A percentile compares a stretch with the other conserved stretches of the same genome.
Evolutionary conservation across 2,113 vertebrate species (phyloP).

Genomic region (Tenrec ecaudatus): DNA sequence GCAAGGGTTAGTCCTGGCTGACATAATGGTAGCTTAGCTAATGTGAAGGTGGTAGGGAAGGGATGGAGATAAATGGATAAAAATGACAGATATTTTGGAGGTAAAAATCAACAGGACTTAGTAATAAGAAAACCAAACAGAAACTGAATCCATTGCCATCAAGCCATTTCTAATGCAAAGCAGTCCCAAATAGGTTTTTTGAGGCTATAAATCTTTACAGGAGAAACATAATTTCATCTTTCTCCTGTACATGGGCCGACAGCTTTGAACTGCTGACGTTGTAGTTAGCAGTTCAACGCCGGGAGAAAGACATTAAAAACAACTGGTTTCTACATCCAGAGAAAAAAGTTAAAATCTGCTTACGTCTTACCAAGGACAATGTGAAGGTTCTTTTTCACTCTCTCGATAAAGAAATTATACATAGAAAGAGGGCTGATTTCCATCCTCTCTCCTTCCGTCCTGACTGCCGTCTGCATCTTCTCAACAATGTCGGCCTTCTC

Average conservation of each 20-base stretch:
- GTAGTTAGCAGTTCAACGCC: no score
- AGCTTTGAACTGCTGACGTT: no score
- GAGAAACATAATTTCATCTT: no score
- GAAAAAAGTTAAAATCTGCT: not conserved
- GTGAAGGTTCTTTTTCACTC: conserved; percentile 94
- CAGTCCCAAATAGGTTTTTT: no score
- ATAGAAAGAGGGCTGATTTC: conserved; percentile 92
- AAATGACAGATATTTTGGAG: not conserved
- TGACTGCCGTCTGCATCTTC: conserved; percentile 91
- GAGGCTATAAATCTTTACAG: no score
- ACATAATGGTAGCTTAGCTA: not conserved
- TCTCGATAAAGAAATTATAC: conserved; percentile 95
- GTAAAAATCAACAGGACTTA: not conserved
- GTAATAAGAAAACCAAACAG: not conserved
- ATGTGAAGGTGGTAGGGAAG: not conserved
- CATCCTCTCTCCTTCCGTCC: conserved; percentile 89
- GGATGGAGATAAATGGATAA: not conserved
- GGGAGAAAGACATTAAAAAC: not conserved
- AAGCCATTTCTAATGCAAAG: no score
- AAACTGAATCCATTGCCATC: no score
- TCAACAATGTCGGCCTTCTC: conserved; percentile 94
- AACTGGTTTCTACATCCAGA: not conserved
- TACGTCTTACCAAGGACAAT: conserved; percentile 91
- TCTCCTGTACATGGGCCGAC: no score
- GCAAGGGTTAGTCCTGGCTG: not conserved